Conservation (phyloP, 2,113 vertebrate genomes). For the Psittacara wagleri region DNA sequence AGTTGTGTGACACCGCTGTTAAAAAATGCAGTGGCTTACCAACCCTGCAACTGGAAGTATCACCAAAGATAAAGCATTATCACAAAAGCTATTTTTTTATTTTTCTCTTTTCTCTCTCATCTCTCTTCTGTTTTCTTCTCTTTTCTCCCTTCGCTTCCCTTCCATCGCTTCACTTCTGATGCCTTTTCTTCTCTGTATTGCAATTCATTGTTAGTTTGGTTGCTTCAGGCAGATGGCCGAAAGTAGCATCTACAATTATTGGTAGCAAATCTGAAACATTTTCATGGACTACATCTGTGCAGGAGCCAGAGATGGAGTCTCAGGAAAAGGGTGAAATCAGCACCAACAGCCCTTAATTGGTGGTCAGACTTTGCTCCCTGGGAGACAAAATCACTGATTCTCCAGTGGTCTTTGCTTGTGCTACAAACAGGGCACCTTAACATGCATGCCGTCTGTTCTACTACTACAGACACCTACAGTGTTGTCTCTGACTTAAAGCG, state of each 20-base stretch:
- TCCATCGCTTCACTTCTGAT: too few species aligned
- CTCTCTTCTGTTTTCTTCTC: neutral
- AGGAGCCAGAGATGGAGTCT: neutral
- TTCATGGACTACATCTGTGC: neutral
- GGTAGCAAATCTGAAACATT: neutral
- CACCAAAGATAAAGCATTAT: neutral
- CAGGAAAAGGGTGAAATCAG: neutral
- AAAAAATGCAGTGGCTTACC: neutral
- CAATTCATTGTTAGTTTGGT: neutral
- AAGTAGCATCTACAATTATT: neutral
- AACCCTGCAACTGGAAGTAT: neutral
- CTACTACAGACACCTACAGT: neutral
- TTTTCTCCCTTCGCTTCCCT: neutral
- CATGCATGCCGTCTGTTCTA: rapidly evolving
- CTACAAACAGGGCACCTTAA: neutral
- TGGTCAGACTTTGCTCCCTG: neutral
- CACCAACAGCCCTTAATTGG: neutral
- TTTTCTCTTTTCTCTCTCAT: too few species aligned
- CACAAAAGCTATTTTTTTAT: neutral
- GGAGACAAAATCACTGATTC: neutral
- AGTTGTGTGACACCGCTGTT: neutral
- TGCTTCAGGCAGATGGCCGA: neutral
- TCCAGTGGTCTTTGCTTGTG: neutral
- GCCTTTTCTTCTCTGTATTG: neutral
- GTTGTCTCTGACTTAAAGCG: neutral